Base-by-base conservation (phyloP, 2,797 vertebrate genomes). In the Syngnathus rostellatus region DNA sequence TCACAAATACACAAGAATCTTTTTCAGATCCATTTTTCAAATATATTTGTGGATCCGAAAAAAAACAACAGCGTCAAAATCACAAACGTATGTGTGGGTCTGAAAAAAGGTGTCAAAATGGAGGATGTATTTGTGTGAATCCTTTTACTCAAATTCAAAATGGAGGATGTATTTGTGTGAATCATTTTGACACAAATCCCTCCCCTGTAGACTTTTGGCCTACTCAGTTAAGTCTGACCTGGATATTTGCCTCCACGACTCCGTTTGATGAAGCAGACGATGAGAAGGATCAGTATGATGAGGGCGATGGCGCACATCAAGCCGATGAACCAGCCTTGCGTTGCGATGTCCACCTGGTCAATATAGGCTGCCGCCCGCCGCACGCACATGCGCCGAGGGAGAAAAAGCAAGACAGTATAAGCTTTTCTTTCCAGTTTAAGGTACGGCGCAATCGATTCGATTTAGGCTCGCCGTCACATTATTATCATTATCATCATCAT, bases 291-390 rank as follows among this genome's bases (percentile, higher is more conserved):
- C 53, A 99, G 93, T 41, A 99, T 94, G 64, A 99, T 93, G 38
- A 99, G 94, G 60, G 96, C 97, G 0, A 99, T 93, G 79, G 97
- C 97, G 21, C 97, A 99, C 97, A 99, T 99, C 73, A 99, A 86
- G 70, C 97, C 97, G 5, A 99, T 99, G 90, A 99, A 99, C 97
- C 97, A 99, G 83, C 97, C 97, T 81, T 99, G 95, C 6, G 96
- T 99, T 61, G 96, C 95, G 6, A 99, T 96, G 90, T 98, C 95
- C 1, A 93, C 93, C n/a, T 94, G 94, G 76, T 94, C 94, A 78
- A 94, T 95, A 79, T 96, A 98, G 68, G 97, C 97, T 85, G 77
- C 31, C 31, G 31, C 31, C 31, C 31, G 39, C 62, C 31, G 54
- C 37, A 67, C 16, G 76, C 38, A 74, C 37, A 70, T 25, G 69